Conservation (phyloP, 2,113 vertebrate species). For the Todiramphus chloris region DNA sequence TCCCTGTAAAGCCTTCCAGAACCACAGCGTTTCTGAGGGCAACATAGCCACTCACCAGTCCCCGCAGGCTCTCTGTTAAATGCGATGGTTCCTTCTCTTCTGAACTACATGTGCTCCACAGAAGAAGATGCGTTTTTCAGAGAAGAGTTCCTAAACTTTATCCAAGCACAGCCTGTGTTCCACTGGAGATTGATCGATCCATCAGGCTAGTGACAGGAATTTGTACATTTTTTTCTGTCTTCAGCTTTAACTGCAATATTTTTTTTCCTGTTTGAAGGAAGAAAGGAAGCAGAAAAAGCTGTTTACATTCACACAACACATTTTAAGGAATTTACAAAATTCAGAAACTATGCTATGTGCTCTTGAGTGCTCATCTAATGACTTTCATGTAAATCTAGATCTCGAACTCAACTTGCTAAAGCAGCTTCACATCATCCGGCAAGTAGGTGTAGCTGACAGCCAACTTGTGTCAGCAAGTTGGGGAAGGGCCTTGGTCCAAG, state of each 20-base stretch:
- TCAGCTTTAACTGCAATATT: neutral
- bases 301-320: neutral
- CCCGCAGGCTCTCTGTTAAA: neutral
- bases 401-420: neutral
- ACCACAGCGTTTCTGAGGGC: no score
- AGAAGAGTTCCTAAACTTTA: neutral
- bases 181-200: neutral
- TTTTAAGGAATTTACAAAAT: neutral
- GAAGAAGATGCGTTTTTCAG: neutral
- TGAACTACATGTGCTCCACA: neutral
- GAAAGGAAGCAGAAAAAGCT: neutral
- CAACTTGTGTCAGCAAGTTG: constrained; percentile 24
- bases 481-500: constrained; percentile 23
- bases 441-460: neutral
- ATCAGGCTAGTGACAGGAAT: neutral
- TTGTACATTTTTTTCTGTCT: neutral
- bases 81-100: neutral
- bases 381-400: neutral
- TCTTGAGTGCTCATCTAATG: neutral
- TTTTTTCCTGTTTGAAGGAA: neutral
- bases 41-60: neutral
- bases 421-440: neutral
- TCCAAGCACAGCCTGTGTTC: neutral
- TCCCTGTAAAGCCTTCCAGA: neutral
- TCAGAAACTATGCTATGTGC: neutral